Conservation (phyloP, 2,113 vertebrate genomes). For the Perca schrenkii region DNA sequence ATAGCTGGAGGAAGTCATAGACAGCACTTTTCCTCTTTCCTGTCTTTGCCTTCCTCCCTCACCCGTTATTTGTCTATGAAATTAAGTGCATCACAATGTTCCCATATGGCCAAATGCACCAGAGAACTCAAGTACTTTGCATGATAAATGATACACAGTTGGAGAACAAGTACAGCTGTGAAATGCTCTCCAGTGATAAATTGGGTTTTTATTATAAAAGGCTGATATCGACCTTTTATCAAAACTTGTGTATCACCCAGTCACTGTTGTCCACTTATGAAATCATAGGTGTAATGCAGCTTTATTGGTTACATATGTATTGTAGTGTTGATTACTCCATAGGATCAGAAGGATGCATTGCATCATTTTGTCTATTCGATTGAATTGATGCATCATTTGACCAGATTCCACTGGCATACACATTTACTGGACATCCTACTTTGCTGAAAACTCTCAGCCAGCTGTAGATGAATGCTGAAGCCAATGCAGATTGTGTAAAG, state of each 20-base stretch:
- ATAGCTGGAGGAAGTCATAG: conserved; percentile 44
- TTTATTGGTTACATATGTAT: conserved; percentile 25
- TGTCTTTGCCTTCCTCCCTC: conserved; percentile 26
- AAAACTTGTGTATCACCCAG: conserved; percentile 5
- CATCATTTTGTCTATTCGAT: not conserved
- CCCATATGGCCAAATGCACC: conserved; percentile 47
- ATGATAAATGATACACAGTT: conserved; percentile 49
- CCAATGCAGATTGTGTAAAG: conserved; percentile 1
- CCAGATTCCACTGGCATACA: not conserved
- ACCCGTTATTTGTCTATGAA: conserved; percentile 31
- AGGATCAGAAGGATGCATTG: conserved; percentile 24
- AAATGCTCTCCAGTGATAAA: conserved; percentile 25
- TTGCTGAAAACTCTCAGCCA: not conserved
- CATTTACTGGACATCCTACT: not conserved
- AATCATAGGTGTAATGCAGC: conserved; percentile 8
- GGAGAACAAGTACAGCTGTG: conserved; percentile 26
- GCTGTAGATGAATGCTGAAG: not conserved
- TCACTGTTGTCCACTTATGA: not conserved
- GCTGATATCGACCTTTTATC: conserved; percentile 22
- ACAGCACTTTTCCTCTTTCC: conserved; percentile 19
- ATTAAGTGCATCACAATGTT: conserved; percentile 47
- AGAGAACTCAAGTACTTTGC: conserved; percentile 42
- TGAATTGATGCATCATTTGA: conserved; percentile 12
- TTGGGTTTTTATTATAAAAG: conserved; percentile 35
- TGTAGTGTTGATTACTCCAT: conserved; percentile 18